phyloP scores from a whole-genome alignment of 2,113 vertebrate species.

The Labeo catla region DNA sequence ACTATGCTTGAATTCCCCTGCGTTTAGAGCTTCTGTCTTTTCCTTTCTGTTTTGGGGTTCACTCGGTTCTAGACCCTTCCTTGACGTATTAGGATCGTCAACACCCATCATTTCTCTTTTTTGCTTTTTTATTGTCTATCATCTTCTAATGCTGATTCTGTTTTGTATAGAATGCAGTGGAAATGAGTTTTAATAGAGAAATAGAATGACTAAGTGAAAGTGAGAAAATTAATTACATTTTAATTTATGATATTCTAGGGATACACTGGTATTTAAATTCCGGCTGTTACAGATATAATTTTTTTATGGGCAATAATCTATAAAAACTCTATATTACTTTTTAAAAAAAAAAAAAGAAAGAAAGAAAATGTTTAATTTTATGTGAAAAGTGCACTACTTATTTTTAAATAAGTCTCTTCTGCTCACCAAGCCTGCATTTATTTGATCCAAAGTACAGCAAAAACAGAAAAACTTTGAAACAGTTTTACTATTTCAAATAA shows the following conservation, averaged over 20 bases:
- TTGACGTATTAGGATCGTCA: neutral
- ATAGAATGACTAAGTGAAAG: neutral
- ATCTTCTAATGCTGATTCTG: neutral
- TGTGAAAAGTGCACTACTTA: too few species aligned
- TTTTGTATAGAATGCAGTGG: neutral
- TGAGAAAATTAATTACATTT: neutral
- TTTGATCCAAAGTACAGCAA: too few species aligned
- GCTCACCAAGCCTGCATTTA: too few species aligned
- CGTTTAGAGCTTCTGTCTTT: neutral
- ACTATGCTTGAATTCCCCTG: neutral
- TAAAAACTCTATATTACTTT: neutral
- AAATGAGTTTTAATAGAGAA: neutral
- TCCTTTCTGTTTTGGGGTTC: neutral
- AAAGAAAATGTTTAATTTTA: too few species aligned
- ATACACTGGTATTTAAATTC: neutral
- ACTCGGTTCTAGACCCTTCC: conserved; percentile 9
- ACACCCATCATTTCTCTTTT: neutral
- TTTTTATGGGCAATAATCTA: neutral
- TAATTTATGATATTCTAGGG: neutral
- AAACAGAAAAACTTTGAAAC: too few species aligned
- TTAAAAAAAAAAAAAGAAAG: too few species aligned
- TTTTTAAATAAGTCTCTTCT: neutral
- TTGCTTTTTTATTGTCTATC: neutral
- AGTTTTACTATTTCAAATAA: too few species aligned
- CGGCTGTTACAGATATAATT: neutral